Evolutionary conservation across 2,113 vertebrate species (phyloP).

Genomic region (Diphyllodes magnificus): DNA sequence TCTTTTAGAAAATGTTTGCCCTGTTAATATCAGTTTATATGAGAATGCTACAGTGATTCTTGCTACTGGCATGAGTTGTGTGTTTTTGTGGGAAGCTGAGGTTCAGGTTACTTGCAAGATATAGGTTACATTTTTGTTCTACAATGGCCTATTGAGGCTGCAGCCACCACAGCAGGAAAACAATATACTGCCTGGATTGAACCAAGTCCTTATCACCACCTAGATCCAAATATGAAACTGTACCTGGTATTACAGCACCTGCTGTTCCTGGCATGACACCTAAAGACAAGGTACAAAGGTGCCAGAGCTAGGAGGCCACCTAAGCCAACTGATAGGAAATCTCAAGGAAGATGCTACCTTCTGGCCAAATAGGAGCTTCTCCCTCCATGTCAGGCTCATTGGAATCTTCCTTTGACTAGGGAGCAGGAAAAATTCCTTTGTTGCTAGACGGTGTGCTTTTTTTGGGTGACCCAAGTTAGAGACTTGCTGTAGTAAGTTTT

Average conservation of each 20-base stretch:
- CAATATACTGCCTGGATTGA: neutral
- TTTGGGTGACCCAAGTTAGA: neutral
- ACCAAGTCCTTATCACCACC: neutral
- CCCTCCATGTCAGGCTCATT: neutral
- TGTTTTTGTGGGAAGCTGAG: neutral
- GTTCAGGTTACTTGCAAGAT: neutral
- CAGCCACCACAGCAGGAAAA: neutral
- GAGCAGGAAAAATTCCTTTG: neutral
- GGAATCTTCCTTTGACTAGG: neutral
- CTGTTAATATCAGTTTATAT: neutral
- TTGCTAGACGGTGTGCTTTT: neutral
- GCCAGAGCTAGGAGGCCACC: neutral
- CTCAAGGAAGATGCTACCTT: neutral
- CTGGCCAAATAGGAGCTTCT: neutral
- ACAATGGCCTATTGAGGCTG: neutral
- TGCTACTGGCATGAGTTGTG: neutral
- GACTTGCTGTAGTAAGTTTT: neutral
- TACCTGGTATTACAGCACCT: neutral
- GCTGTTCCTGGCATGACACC: neutral
- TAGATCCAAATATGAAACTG: neutral
- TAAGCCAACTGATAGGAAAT: neutral
- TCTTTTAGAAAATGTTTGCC: neutral
- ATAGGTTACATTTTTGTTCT: neutral
- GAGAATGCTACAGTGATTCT: neutral
- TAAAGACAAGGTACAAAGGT: neutral